A percentile compares a stretch with the other conserved stretches of the same genome.
Evolutionary conservation across 1,140 invertebrate genomes (phyloP).

Genomic region (Procambarus virginalis): DNA sequence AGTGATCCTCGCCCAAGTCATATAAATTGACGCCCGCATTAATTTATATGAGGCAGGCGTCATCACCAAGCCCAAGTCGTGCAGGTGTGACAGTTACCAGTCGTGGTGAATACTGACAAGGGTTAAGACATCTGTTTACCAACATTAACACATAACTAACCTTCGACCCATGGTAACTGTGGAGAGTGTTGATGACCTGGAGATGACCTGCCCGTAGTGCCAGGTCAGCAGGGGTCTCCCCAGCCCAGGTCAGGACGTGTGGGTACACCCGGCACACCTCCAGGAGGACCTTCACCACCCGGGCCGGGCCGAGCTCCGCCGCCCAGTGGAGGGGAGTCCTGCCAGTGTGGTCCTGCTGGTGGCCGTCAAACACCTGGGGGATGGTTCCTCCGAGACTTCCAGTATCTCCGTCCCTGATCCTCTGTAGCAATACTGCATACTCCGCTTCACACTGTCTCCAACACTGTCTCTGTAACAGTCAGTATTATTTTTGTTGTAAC

Average conservation of each 20-base stretch:
- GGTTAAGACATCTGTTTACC: too few relatives aligned
- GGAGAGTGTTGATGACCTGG: neutral
- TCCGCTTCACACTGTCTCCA: too few relatives aligned
- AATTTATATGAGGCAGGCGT: too few relatives aligned
- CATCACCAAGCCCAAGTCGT: too few relatives aligned
- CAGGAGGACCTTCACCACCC: neutral
- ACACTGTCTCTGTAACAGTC: neutral
- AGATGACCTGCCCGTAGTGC: slow-evolving; percentile 2
- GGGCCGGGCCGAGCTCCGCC: neutral
- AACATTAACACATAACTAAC: too few relatives aligned
- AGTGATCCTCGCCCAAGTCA: too few relatives aligned
- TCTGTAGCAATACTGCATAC: neutral
- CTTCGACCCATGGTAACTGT: too few relatives aligned
- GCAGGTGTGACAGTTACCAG: too few relatives aligned
- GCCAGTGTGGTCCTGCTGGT: neutral
- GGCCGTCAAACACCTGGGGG: neutral
- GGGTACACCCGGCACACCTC: neutral
- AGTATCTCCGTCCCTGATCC: neutral
- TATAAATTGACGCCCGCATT: too few relatives aligned
- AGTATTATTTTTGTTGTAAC: too few relatives aligned
- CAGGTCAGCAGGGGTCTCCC: slow-evolving; percentile 8
- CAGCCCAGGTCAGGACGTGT: neutral
- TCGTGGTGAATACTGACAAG: too few relatives aligned
- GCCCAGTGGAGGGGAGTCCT: neutral
- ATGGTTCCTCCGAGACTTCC: neutral